Evolutionary conservation across 2,888 invertebrate genomes (phyloP), one percentile per base, ranked within the genome.

Genomic region (Ctenicera cuprea): DNA sequence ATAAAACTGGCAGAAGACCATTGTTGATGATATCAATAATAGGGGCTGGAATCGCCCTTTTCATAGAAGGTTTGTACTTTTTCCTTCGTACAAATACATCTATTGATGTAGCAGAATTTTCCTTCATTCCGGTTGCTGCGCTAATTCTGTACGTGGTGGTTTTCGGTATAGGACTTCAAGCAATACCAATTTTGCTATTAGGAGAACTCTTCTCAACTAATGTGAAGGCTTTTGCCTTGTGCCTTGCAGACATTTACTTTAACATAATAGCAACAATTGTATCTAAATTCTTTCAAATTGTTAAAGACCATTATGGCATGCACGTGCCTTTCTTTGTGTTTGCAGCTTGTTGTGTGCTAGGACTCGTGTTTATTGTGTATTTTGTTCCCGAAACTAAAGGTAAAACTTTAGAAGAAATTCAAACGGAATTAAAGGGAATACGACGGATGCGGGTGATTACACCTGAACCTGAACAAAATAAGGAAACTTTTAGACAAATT

Each of bases 361-460:
- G 92, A 0, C 86, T 92, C 62, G 85, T 90, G 74, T 92, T 91
- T 84, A 91, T 93, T 81, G 79, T 89, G 62, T 84, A 90, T 22
- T 85, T 89, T 77, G 89, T 93, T 16, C 93, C 93, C 0, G 93
- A 93, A 86, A 93, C 93, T 0, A 93, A 92, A 84, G 92, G 92
- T 67, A 93, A 92, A 81, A 92, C 92, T 3, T 89, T 94, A 81
- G 89, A 92, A 64, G 90, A 91, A 81, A 93, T 94, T 80, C 93
- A 93, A 83, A 89, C 90, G 20, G 89, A 90, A 67, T 86, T 94
- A 4, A 88, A 89, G 77, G 71, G 67, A 20, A 59, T 22, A 26
- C 59, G 1, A 65, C 38, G 52, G 14, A n/a, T n/a, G n/a, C n/a
- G n/a, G n/a, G n/a, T 11, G 9, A 11, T 22, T 14, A 14, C n/a